Percentiles rank a stretch among this genome's conserved stretches.
phyloP scores from a whole-genome alignment of 1,140 invertebrate genomes.

The Drosophila repleta region DNA sequence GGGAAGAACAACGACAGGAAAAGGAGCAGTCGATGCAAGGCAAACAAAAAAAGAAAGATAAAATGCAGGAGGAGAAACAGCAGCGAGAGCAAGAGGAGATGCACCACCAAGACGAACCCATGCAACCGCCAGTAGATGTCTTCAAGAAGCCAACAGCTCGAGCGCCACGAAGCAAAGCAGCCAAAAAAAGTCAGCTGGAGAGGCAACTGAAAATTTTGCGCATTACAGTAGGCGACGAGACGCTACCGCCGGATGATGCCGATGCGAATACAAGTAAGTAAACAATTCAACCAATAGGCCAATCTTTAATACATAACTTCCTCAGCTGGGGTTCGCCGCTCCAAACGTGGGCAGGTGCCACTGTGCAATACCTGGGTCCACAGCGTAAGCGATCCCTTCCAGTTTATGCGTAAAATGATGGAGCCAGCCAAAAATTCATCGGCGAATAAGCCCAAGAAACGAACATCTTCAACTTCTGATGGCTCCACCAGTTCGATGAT shows the following conservation, averaged over 20 bases:
- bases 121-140: slow-evolving; percentile 18
- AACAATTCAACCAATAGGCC: neutral
- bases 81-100: neutral
- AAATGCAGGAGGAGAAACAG: neutral
- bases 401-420: slow-evolving; percentile 15
- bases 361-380: slow-evolving; percentile 52
- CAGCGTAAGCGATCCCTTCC: slow-evolving; percentile 39
- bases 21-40: neutral
- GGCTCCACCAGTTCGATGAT: neutral
- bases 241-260: neutral
- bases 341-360: slow-evolving; percentile 66
- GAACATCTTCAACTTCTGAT: neutral
- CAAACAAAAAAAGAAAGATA: too few relatives aligned
- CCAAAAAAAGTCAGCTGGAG: neutral
- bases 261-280: slow-evolving; percentile 47
- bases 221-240: neutral
- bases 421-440: neutral
- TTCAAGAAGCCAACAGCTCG: slow-evolving; percentile 64
- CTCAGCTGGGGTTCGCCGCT: slow-evolving; percentile 51
- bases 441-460: slow-evolving; percentile 4
- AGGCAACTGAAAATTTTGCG: slow-evolving; percentile 24
- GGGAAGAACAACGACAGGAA: slow-evolving; percentile 16
- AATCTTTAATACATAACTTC: neutral
- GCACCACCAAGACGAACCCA: neutral
- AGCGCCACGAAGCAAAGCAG: slow-evolving; percentile 45